These are phyloP conservation scores for Aspidiotus destructor DNA, from an alignment of 2,888 invertebrate genomes.

Conservation along the genomic window DNA sequence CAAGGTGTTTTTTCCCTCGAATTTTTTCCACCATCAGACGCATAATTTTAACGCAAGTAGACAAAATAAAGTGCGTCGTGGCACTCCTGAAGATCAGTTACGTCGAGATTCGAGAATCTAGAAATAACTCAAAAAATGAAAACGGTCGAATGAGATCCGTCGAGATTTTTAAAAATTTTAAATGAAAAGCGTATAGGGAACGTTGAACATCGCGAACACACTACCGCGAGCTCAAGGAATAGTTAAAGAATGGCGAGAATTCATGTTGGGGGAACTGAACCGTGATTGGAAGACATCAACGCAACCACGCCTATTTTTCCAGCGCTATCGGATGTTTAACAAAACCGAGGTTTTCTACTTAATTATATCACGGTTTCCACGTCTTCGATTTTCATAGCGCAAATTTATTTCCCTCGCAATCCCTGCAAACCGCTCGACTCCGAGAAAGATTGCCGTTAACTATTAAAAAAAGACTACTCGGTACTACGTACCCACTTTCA, in stretches of 20 bases:
- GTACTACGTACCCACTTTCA: no score
- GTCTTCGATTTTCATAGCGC: conserved; percentile 27
- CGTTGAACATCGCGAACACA: no score
- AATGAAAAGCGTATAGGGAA: background rate
- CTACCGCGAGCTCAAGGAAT: no score
- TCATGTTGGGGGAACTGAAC: conserved; percentile 27
- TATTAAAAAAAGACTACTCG: no score
- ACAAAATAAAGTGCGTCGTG: no score
- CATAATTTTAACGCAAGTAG: no score
- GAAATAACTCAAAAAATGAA: no score
- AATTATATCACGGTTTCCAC: conserved; percentile 25
- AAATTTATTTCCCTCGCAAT: conserved; percentile 16
- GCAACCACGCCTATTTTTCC: conserved; percentile 27
- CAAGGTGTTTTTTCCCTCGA: no score
- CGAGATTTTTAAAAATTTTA: background rate
- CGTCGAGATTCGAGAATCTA: no score
- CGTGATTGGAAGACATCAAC: conserved; percentile 27
- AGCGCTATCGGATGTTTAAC: conserved; percentile 23
- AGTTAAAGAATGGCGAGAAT: conserved; percentile 21
- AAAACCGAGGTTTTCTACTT: conserved; percentile 29
- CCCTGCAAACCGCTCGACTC: no score
- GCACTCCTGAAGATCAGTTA: background rate
- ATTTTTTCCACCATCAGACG: no score
- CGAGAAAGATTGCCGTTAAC: no score
- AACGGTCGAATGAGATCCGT: background rate